Evolutionary conservation across 2,113 vertebrate genomes (phyloP).

Genomic region (Genyomyrus donnyi): DNA sequence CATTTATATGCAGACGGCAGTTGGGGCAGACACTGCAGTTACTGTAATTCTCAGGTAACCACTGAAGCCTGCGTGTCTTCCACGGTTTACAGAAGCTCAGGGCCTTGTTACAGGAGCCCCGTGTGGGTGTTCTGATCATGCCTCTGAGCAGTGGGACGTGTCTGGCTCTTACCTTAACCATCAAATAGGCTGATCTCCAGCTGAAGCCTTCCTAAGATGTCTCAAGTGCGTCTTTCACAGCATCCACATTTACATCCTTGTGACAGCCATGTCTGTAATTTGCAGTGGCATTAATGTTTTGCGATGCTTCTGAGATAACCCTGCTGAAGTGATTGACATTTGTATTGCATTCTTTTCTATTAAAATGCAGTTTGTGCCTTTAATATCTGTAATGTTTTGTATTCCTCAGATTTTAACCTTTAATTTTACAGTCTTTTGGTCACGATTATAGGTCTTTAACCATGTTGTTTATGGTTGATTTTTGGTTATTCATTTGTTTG

Average conservation of each 20-base stretch:
- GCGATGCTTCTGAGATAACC: background rate
- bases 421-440: background rate
- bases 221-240: background rate
- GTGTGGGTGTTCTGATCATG: background rate
- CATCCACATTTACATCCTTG: background rate
- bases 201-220: background rate
- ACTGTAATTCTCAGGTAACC: background rate
- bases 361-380: constrained; percentile 8
- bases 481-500: background rate
- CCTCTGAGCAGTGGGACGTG: background rate
- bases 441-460: background rate
- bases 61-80: background rate
- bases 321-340: background rate
- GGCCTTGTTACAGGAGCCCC: background rate
- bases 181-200: background rate
- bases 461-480: constrained; percentile 9
- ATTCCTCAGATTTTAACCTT: background rate
- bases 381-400: constrained; percentile 5
- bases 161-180: background rate
- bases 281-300: constrained; percentile 6
- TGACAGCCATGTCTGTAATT: background rate
- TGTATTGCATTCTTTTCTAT: constrained; percentile 10
- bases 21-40: background rate
- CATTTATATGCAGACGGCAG: background rate
- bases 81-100: background rate